These are phyloP conservation scores for Parazoanthus atlanticus DNA, from an alignment of 92 coral and sea anemone species.

Conservation along the genomic window DNA sequence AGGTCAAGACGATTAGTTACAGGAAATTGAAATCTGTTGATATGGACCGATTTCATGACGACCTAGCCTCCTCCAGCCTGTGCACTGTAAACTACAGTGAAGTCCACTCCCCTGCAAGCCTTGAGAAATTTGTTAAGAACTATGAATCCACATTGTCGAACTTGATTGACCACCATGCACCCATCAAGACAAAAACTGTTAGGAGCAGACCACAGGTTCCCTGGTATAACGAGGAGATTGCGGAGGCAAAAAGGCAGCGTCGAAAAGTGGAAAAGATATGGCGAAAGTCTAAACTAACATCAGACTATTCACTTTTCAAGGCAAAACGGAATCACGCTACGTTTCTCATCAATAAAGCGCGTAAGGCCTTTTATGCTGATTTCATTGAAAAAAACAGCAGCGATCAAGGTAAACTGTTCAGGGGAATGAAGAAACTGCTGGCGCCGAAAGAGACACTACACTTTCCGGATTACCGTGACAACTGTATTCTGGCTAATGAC, in stretches of 20 bases:
- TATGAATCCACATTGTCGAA: too few species aligned
- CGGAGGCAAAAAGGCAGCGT: too few species aligned
- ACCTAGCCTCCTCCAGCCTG: constrained; percentile 46
- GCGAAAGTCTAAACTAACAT: neutral
- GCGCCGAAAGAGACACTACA: too few species aligned
- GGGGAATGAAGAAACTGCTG: neutral
- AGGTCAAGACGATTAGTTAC: constrained; percentile 24
- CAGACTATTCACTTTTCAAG: constrained; percentile 32
- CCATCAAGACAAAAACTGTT: too few species aligned
- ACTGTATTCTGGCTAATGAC: constrained; percentile 50
- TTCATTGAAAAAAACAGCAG: constrained; percentile 30
- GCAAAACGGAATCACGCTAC: constrained; percentile 45
- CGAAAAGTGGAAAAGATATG: too few species aligned
- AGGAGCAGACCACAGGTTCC: too few species aligned
- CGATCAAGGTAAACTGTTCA: neutral
- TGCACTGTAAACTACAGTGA: constrained; percentile 41
- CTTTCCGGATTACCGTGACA: too few species aligned
- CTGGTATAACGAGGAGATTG: too few species aligned
- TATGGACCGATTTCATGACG: constrained; percentile 30
- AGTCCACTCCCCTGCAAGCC: constrained; percentile 5
- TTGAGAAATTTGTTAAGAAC: constrained; percentile 42
- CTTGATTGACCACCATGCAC: too few species aligned
- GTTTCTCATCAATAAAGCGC: constrained; percentile 44
- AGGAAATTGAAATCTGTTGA: constrained; percentile 49
- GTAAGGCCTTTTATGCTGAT: constrained; percentile 45